Base-by-base conservation (phyloP, 2,797 vertebrate species). In the Rhynchotus rufescens region DNA sequence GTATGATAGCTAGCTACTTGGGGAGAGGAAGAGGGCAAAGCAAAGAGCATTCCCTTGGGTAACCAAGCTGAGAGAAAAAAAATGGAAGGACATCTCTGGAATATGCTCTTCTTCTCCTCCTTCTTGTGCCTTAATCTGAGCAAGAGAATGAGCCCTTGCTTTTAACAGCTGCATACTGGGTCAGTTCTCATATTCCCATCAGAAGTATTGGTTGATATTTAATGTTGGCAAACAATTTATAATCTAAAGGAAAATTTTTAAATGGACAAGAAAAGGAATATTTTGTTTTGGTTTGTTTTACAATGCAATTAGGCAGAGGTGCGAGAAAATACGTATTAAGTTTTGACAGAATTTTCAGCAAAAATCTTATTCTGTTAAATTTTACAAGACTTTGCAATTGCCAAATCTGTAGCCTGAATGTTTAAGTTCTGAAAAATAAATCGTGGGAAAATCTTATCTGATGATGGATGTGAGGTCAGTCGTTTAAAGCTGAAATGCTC, bases 381-480 rank as follows among this genome's bases (percentile, higher is more conserved):
- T 73, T 3, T 61, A 13, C 2, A 3, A 44, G 88, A 62, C 28
- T 68, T 57, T 36, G 15, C 4, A 72, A 42, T 44, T 86, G 19
- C 26, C 14, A 47, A 15, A 73, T 85, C 34, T 80, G 38, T 4
- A 87, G n/a, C 15, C n/a, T 73, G 17, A 74, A 62, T 80, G 30
- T 72, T 82, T 59, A 88, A 80, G 36, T 74, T 90, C 38, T 84
- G n/a, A 67, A 40, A 91, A 57, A 51, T 51, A 88, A 78, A 38
- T 82, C 5, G 13, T n/a, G 16, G 42, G 92, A 93, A 92, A 86
- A 40, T 72, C 4, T 78, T 32, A 74, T 86, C 62, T 87, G 80
- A 75, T 93, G 92, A 91, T 91, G 84, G 86, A 90, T 91, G 79
- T 56, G 86, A 95, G 86, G 92, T 95, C 89, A 89, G 8, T 88